Conservation (phyloP, 2,888 invertebrate species). For the Tipula vernalis region DNA sequence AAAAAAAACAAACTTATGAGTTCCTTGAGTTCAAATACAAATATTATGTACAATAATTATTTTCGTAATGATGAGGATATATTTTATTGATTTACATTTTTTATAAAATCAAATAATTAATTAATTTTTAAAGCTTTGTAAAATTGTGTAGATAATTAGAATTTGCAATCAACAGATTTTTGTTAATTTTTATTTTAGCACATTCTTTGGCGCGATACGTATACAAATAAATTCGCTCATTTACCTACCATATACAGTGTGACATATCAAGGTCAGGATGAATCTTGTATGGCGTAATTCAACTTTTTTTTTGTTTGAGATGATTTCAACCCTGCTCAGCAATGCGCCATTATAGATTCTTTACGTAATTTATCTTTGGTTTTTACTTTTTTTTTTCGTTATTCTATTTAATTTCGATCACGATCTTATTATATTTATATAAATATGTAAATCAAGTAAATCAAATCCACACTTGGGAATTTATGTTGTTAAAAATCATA, state of each 20-base stretch:
- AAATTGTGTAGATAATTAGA: background rate
- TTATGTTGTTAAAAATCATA: background rate
- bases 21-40: background rate
- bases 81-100: background rate
- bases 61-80: background rate
- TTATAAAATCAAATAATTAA: background rate
- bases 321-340: background rate
- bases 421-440: background rate
- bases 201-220: background rate
- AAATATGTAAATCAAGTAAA: background rate
- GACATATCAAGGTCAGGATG: background rate
- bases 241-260: background rate
- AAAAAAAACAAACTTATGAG: background rate
- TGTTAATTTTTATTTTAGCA: background rate
- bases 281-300: background rate
- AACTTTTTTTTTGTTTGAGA: background rate
- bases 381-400: background rate
- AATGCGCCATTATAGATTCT: background rate
- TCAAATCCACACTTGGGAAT: background rate
- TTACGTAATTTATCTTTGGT: background rate
- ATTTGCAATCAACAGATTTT: background rate
- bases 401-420: background rate
- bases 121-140: background rate
- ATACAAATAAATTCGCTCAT: background rate
- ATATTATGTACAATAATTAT: background rate